These are phyloP conservation scores for Drosophila imparisetae DNA, from an alignment of 2,888 invertebrate genomes.

Conservation along the genomic window DNA sequence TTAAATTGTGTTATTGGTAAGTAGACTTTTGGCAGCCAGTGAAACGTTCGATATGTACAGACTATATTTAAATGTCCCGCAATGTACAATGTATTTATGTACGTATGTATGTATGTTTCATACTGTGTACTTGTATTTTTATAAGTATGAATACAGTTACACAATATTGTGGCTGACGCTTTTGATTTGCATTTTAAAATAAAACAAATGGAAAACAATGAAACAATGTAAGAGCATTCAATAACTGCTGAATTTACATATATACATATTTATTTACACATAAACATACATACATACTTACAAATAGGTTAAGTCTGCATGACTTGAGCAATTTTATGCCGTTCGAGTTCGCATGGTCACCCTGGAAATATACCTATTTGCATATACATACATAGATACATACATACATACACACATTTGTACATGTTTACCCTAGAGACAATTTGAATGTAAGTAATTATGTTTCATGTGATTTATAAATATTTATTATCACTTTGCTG, in stretches of 20 bases:
- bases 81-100: slow-evolving; percentile 7
- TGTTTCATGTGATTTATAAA: slow-evolving; percentile 6
- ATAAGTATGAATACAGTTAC: neutral
- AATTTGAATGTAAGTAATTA: neutral
- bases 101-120: neutral
- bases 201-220: slow-evolving; percentile 4
- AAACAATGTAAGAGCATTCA: slow-evolving; percentile 1
- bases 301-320: neutral
- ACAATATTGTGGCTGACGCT: neutral
- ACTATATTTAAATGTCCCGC: slow-evolving; percentile 15
- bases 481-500: slow-evolving; percentile 14
- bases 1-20: neutral
- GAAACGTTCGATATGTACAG: neutral
- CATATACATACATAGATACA: neutral
- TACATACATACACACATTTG: no score
- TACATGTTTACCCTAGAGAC: neutral
- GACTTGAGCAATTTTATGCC: slow-evolving; percentile 1
- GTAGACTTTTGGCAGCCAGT: neutral
- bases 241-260: neutral
- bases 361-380: neutral
- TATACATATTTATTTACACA: neutral
- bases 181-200: slow-evolving; percentile 18
- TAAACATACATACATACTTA: neutral
- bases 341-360: neutral
- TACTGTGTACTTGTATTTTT: neutral